These are phyloP conservation scores for Salticus scenicus DNA, from an alignment of 2,888 invertebrate genomes.

Conservation along the genomic window DNA sequence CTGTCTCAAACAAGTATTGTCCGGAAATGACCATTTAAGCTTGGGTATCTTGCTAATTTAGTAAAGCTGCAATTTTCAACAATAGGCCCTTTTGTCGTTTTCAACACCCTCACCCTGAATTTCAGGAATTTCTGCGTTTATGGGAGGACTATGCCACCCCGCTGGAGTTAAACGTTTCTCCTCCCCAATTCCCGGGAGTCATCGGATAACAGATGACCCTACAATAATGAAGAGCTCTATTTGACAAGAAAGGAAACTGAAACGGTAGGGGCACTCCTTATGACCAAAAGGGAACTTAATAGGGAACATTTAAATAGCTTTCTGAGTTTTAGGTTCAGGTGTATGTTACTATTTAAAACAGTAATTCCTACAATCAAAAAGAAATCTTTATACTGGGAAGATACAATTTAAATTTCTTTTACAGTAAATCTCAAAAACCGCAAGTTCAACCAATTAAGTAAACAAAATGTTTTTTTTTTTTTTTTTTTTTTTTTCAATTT, in stretches of 20 bases:
- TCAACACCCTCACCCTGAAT: not conserved
- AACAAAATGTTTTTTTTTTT: no score
- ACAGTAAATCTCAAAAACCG: no score
- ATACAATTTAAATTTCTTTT: no score
- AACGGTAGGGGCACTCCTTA: not conserved
- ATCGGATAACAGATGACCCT: not conserved
- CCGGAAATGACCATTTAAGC: not conserved
- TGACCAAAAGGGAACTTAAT: not conserved
- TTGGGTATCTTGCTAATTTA: not conserved
- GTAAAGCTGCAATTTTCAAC: not conserved
- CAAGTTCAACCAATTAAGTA: no score
- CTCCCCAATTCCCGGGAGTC: not conserved
- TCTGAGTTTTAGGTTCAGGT: no score
- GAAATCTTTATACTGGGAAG: no score
- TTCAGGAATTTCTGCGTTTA: constrained; percentile 14
- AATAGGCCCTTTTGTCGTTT: not conserved
- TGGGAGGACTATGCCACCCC: not conserved
- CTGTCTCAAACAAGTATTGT: not conserved
- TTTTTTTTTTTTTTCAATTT: no score
- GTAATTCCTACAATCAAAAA: no score
- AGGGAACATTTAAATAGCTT: no score
- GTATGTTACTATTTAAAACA: no score
- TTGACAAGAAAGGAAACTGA: constrained; percentile 1
- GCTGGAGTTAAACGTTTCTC: not conserved
- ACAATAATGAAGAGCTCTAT: constrained; percentile 3